These are phyloP conservation scores for Himalopsyche anomala DNA, from an alignment of 2,888 invertebrate species.

Conservation along the genomic window DNA sequence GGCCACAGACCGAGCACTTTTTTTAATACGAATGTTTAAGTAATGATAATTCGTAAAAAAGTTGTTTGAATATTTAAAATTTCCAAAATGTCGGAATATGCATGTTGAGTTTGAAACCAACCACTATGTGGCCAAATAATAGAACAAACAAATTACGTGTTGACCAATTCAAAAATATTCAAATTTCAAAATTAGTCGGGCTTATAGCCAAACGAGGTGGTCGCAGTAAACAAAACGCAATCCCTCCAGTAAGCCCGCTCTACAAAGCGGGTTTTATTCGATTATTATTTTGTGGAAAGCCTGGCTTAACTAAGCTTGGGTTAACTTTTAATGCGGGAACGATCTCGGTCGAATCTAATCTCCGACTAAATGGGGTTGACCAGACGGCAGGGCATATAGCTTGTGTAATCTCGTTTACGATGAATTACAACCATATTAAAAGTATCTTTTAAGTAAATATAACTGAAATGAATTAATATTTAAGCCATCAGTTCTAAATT, in stretches of 20 bases:
- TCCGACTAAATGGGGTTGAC: slow-evolving; percentile 58
- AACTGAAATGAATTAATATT: too few relatives aligned
- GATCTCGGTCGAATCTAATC: slow-evolving; percentile 58
- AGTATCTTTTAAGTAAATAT: too few relatives aligned
- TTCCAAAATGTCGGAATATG: too few relatives aligned
- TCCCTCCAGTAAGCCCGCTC: not conserved
- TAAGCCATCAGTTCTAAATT: too few relatives aligned
- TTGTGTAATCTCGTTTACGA: slow-evolving; percentile 23
- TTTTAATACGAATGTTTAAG: too few relatives aligned
- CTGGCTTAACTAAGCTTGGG: slow-evolving; percentile 50
- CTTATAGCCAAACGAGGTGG: not conserved
- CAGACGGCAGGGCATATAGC: slow-evolving; percentile 45
- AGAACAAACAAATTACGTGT: not conserved
- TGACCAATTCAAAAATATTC: slow-evolving; percentile 21
- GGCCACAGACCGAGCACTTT: too few relatives aligned
- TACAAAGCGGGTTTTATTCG: slow-evolving; percentile 41
- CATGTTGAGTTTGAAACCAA: too few relatives aligned
- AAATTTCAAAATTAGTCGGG: slow-evolving; percentile 21
- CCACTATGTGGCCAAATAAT: too few relatives aligned
- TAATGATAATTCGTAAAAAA: too few relatives aligned
- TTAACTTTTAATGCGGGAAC: slow-evolving; percentile 51
- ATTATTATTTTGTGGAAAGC: slow-evolving; percentile 62
- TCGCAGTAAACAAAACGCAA: slow-evolving; percentile 11
- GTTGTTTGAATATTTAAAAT: too few relatives aligned
- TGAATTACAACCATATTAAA: not conserved